Evolutionary conservation across 2,888 invertebrate genomes (phyloP), one percentile per base, ranked within the genome.

Genomic region (Spisula subtruncata): DNA sequence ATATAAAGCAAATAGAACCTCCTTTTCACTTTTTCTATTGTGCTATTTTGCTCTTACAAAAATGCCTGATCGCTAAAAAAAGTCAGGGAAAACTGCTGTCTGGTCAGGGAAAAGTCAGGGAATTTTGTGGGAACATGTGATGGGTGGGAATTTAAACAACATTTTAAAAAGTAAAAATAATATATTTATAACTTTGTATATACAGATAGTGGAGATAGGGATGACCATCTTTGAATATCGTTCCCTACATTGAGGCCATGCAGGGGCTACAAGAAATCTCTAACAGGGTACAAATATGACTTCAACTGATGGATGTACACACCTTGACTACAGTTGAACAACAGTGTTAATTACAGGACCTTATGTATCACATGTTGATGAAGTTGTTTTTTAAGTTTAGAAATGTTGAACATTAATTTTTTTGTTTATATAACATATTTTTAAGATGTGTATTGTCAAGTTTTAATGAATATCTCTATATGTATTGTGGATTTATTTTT

Each of bases 121-220:
- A 12, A 48, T 48, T 48, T 48, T 5, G 5, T 48, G 12, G 48
- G 5, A 48, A 48, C 48, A 8, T 48, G 48, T 5, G 12, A 12
- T 48, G 48, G 5, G 8, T 12, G 12, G 48, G 48, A 48, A 48
- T 5, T 48, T 48, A 48, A 48, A 12, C 48, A 48, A n/a, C n/a
- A n/a, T n/a, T 16, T 51, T 51, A 16, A 12, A 51, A 14, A 16
- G 4, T 51, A 8, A 16, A 51, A 51, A 16, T 51, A 16, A 51
- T 18, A 48, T 29, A 20, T 51, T 60, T 54, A 25, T 32, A 88
- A 18, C 41, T 48, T 20, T 86, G 46, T 81, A 87, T 32, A 92
- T 93, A 75, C 94, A 95, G 95, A 90, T 95, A 80, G 87, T 94
- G 66, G 94, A 94, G 88, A 92, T 95, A 48, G 93, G 92, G 35